Base-by-base conservation (phyloP, 2,113 vertebrate species). In the Istiophorus platypterus region DNA sequence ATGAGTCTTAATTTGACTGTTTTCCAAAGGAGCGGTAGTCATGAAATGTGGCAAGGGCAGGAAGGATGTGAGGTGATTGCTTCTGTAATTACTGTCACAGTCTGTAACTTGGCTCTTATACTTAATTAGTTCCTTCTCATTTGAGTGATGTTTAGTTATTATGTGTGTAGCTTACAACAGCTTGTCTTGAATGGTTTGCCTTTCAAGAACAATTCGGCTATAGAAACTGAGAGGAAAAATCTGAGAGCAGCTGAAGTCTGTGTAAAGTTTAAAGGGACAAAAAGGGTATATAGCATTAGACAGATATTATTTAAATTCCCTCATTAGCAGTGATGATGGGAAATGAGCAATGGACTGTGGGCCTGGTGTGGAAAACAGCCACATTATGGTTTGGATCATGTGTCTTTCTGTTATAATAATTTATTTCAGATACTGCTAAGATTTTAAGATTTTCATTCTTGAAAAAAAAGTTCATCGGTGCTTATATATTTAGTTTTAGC, bases 51-150 rank as follows among this genome's bases (percentile, higher is more conserved):
- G 93, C 73, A 59, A 78, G 39, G 67, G 72, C 90, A 92, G 93
- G 92, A 95, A 93, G 90, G 91, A 94, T 89, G 89, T 91, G 74
- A 92, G 84, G 85, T 89, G 82, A 85, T 89, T 91, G 85, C 89
- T 91, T 92, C 88, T 85, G 87, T 92, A 94, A 94, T 93, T 91
- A 91, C 86, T 92, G 92, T 91, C 90, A 87, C 88, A 90, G 88
- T 88, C 86, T 88, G 81, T 89, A 88, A 88, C 82, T 86, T 80
- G 42, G 78, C 86, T 75, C 81, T 66, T 74, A 61, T 49, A 70
- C 82, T 82, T 93, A 85, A 92, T 91, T 82, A 88, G 89, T 56
- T 84, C 82, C 88, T 74, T 89, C 49, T 86, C 80, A 69, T 92
- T 87, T 86, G 57, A 71, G 74, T 49, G 57, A 69, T 79, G 85